Conservation (phyloP, 2,888 invertebrate genomes). For the Cabera pusaria region DNA sequence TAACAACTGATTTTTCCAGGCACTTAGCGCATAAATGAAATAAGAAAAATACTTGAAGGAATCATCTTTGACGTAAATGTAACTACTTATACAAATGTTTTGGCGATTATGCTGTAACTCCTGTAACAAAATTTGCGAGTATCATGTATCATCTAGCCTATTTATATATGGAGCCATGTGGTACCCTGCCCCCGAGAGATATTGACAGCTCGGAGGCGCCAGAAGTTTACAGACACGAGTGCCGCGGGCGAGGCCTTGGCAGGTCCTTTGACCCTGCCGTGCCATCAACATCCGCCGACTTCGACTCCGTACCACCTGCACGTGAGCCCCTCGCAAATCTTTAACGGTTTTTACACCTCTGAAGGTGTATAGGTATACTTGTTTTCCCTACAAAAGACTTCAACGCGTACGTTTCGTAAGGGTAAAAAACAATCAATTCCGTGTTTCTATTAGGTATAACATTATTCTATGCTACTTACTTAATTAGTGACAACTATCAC, state of each 20-base stretch:
- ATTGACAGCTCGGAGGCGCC: slow-evolving; percentile 46
- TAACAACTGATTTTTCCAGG: too few species aligned
- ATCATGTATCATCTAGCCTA: background rate
- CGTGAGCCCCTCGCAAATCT: slow-evolving; percentile 49
- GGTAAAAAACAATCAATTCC: too few species aligned
- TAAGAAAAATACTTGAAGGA: too few species aligned
- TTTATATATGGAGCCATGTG: slow-evolving; percentile 4
- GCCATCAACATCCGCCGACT: slow-evolving; percentile 54
- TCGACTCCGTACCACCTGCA: slow-evolving; percentile 62
- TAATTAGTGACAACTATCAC: too few species aligned
- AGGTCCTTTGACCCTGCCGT: slow-evolving; percentile 71
- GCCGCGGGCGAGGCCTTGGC: slow-evolving; percentile 67
- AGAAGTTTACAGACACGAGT: slow-evolving; percentile 66
- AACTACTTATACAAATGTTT: too few species aligned
- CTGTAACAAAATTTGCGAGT: too few species aligned
- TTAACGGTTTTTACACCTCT: too few species aligned
- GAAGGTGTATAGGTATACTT: background rate
- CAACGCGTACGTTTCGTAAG: slow-evolving; percentile 4
- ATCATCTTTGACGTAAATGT: too few species aligned
- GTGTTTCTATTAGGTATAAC: too few species aligned
- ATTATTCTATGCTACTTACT: too few species aligned
- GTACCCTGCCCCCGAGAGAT: slow-evolving; percentile 5
- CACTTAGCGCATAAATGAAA: too few species aligned
- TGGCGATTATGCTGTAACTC: too few species aligned
- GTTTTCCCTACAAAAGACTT: slow-evolving; percentile 9